phyloP scores from a whole-genome alignment of 2,888 invertebrate species.

The Thymelicus sylvestris region DNA sequence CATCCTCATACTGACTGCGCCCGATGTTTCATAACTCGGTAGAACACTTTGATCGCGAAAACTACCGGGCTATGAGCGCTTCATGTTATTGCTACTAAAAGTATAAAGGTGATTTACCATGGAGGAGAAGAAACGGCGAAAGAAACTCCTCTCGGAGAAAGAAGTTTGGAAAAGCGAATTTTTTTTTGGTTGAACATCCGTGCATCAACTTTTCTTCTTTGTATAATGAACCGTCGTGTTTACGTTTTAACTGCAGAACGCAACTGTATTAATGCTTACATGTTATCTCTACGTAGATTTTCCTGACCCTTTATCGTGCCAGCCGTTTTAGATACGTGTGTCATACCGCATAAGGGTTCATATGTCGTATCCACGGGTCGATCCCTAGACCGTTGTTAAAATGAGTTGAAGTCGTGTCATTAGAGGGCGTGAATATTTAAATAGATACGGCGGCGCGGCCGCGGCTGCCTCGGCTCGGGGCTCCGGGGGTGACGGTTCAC shows the following conservation, averaged over 20 bases:
- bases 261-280: slow-evolving; percentile 5
- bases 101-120: no score
- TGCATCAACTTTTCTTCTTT: neutral
- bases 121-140: no score
- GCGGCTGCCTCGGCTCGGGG: slow-evolving; percentile 51
- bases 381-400: slow-evolving; percentile 65
- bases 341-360: slow-evolving; percentile 22
- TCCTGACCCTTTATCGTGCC: slow-evolving; percentile 3
- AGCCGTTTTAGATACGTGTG: slow-evolving; percentile 17
- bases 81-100: no score
- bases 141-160: no score
- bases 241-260: slow-evolving; percentile 1
- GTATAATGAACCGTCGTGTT: neutral
- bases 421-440: slow-evolving; percentile 81
- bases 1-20: no score
- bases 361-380: slow-evolving; percentile 41
- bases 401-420: slow-evolving; percentile 72
- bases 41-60: no score
- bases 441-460: slow-evolving; percentile 67
- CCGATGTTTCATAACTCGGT: no score
- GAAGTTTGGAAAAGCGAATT: no score
- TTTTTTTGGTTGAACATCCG: neutral
- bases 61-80: no score
- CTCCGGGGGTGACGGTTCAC: slow-evolving; percentile 52
- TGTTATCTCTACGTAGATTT: slow-evolving; percentile 3